Base-by-base conservation (phyloP, 2,888 invertebrate genomes). In the Monochamus alternatus region DNA sequence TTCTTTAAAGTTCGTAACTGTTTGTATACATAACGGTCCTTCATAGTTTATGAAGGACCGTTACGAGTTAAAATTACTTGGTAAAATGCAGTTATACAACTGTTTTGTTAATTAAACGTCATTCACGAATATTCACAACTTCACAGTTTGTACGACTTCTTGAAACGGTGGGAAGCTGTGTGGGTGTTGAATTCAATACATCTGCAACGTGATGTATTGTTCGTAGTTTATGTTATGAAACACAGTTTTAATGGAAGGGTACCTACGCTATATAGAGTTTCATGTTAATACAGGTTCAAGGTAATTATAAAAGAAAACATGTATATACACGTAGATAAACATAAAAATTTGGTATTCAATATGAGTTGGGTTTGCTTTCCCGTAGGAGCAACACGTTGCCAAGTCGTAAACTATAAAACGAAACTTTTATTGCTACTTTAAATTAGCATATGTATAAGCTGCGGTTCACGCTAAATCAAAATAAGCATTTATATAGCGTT, bases 61-160 rank as follows among this genome's bases (percentile, higher is more conserved):
- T 68, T 68, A 68, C 43, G 68, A 59, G 22, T 30, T 22, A 58
- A 68, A 59, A 44, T 44, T 68, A 43, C 58, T 12, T 14, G 12
- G 58, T 31, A 55, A 68, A 68, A 68, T 68, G 68, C 68, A 68
- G 58, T 68, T 68, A 68, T 10, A 59, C 55, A 68, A 68, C 58
- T 68, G 55, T 68, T 58, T 68, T 38, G 68, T 68, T 58, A 68
- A 68, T 68, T 68, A 68, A 68, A 59, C 38, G 68, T 38, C 44
- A 68, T 68, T 68, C 68, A 68, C 14, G 43, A 38, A 59, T 58
- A 68, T 68, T 68, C 68, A 68, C 58, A 68, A 59, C 68, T 59
- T 58, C 43, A 52, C 58, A 68, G 38, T 68, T 68, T 68, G 32
- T 43, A 44, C 38, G n/a, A 32, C 52, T 58, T 59, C 68, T 59